phyloP scores from a whole-genome alignment of 2,797 vertebrate genomes.

The Sebastes itinus region DNA sequence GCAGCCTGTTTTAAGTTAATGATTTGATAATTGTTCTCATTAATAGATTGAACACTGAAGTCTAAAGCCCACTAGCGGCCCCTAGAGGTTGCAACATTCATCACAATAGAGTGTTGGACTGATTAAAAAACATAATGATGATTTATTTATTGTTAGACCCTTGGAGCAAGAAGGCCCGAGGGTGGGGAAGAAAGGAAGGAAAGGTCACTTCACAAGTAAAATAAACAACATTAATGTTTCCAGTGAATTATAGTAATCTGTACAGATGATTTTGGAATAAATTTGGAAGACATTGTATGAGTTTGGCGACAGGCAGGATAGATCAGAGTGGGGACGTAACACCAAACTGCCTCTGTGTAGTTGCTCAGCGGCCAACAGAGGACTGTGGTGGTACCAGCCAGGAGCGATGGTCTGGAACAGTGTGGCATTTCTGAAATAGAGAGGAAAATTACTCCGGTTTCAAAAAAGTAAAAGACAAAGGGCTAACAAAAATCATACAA shows the following conservation, averaged over 20 bases:
- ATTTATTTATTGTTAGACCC: neutral
- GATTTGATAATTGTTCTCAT: conserved; percentile 1
- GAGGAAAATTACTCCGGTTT: neutral
- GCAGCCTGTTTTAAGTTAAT: neutral
- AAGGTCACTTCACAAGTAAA: neutral
- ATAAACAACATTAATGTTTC: neutral
- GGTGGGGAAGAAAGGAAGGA: neutral
- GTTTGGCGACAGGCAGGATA: neutral
- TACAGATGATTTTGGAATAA: neutral
- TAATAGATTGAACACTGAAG: neutral
- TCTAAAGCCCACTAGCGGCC: conserved; percentile 2
- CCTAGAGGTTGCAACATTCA: conserved; percentile 2
- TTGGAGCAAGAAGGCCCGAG: neutral
- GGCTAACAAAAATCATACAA: neutral
- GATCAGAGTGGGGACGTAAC: neutral
- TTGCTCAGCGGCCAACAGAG: neutral
- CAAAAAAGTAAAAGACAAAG: neutral
- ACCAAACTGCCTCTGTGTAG: neutral
- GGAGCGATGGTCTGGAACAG: neutral
- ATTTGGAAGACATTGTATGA: neutral
- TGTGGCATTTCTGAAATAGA: neutral
- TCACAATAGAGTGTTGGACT: neutral
- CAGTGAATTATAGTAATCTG: neutral
- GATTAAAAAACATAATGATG: neutral
- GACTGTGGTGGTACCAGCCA: neutral